Evolutionary conservation across 2,113 vertebrate genomes (phyloP).

Genomic region (Morone chrysops): DNA sequence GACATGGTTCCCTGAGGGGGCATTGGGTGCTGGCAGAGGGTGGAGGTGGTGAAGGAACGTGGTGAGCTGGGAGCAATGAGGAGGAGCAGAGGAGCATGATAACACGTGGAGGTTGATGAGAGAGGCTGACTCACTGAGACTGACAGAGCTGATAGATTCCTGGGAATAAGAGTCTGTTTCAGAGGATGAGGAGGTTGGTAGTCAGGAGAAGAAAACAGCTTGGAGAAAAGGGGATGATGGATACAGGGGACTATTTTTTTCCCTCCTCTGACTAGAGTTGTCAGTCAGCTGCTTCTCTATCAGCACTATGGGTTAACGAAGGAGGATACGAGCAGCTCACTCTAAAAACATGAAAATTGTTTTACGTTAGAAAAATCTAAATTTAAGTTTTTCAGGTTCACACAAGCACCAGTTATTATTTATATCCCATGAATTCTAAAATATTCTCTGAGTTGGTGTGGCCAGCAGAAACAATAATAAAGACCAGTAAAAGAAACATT

Average conservation of each 20-base stretch:
- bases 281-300: slow-evolving; percentile 17
- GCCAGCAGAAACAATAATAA: neutral
- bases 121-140: slow-evolving; percentile 42
- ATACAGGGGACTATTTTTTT: neutral
- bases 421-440: neutral
- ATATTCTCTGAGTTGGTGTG: too few relatives aligned
- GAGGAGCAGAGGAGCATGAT: slow-evolving; percentile 35
- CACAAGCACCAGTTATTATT: neutral
- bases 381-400: neutral
- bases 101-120: slow-evolving; percentile 38
- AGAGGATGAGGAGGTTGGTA: slow-evolving; percentile 26
- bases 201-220: slow-evolving; percentile 25
- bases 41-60: slow-evolving; percentile 13
- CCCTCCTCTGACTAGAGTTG: slow-evolving; percentile 3
- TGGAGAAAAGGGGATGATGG: slow-evolving; percentile 27
- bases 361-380: neutral
- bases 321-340: neutral
- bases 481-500: neutral
- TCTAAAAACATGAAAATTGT: neutral
- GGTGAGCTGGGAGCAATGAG: slow-evolving; percentile 16
- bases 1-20: slow-evolving; percentile 62
- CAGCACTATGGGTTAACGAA: neutral
- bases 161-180: slow-evolving; percentile 47
- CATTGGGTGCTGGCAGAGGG: slow-evolving; percentile 11
- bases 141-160: slow-evolving; percentile 41